phyloP scores from a whole-genome alignment of 2,113 vertebrate species.

The Psephotus haematonotus region DNA sequence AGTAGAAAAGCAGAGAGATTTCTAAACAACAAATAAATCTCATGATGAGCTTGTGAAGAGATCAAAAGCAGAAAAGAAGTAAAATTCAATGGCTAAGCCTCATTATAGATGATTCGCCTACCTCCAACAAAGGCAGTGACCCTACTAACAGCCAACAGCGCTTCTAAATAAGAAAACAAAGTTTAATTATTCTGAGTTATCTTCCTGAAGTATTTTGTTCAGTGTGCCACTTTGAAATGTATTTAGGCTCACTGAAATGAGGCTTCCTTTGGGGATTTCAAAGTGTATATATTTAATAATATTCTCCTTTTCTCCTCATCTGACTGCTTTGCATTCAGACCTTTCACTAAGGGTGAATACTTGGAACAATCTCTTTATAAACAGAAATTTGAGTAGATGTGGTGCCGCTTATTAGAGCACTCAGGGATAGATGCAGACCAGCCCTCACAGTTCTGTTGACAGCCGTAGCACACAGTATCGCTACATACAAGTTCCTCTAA shows the following conservation, averaged over 20 bases:
- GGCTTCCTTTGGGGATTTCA: neutral
- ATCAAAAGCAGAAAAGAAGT: constrained; percentile 46
- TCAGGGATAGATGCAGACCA: neutral
- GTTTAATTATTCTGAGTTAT: constrained; percentile 41
- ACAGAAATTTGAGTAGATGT: neutral
- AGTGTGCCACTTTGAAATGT: constrained; percentile 27
- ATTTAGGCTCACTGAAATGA: neutral
- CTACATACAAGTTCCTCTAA: constrained; percentile 51
- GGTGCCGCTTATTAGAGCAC: neutral
- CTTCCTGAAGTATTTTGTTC: constrained; percentile 4
- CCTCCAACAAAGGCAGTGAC: constrained; percentile 36
- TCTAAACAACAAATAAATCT: constrained; percentile 61
- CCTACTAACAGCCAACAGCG: constrained; percentile 4
- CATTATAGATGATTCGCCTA: neutral
- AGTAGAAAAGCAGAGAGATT: constrained; percentile 3
- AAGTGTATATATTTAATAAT: neutral
- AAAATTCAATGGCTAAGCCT: constrained; percentile 33
- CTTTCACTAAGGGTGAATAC: neutral
- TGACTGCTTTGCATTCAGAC: constrained; percentile 33
- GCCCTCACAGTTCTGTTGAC: neutral
- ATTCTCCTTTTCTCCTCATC: neutral
- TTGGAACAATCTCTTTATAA: constrained; percentile 13
- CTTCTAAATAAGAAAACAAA: constrained; percentile 39
- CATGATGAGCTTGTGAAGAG: constrained; percentile 34
- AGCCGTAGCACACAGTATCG: neutral